A percentile compares a stretch with the other conserved stretches of the same genome.
Conservation (phyloP, 2,797 vertebrate species). For the Ateles fusciceps region DNA sequence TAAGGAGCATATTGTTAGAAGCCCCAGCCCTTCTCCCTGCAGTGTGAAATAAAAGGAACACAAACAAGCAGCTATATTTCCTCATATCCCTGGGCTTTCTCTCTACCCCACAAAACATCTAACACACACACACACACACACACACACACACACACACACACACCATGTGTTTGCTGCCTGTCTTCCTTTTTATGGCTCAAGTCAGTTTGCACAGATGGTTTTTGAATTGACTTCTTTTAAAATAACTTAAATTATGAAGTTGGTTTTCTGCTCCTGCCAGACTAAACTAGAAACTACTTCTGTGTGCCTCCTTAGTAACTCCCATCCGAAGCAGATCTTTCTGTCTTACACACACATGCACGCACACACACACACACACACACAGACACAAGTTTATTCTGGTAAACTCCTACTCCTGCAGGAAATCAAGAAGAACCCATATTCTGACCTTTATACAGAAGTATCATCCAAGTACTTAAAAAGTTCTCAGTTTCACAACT, state of each 20-base stretch:
- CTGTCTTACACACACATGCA: not conserved
- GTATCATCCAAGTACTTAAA: not conserved
- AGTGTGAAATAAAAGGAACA: not conserved
- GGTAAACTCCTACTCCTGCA: not conserved
- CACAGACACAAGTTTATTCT: not conserved
- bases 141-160: not conserved
- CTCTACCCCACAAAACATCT: too few relatives aligned
- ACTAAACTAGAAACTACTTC: not conserved
- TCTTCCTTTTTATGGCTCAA: not conserved
- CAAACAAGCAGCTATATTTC: too few relatives aligned
- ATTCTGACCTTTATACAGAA: not conserved
- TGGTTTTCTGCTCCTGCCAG: constrained; percentile 7
- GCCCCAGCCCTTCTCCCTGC: not conserved
- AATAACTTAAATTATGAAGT: not conserved
- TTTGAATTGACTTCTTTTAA: constrained; percentile 58
- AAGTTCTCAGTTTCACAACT: not conserved
- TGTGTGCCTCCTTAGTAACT: not conserved
- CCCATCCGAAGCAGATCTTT: not conserved
- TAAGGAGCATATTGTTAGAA: not conserved
- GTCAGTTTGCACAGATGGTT: constrained; percentile 36
- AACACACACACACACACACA: not conserved
- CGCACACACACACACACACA: not conserved
- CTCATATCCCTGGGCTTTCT: not conserved
- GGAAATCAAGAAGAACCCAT: not conserved
- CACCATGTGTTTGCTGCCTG: not conserved